Evolutionary conservation across 2,797 vertebrate genomes (phyloP).

Genomic region (Catamblyrhynchus diadema): DNA sequence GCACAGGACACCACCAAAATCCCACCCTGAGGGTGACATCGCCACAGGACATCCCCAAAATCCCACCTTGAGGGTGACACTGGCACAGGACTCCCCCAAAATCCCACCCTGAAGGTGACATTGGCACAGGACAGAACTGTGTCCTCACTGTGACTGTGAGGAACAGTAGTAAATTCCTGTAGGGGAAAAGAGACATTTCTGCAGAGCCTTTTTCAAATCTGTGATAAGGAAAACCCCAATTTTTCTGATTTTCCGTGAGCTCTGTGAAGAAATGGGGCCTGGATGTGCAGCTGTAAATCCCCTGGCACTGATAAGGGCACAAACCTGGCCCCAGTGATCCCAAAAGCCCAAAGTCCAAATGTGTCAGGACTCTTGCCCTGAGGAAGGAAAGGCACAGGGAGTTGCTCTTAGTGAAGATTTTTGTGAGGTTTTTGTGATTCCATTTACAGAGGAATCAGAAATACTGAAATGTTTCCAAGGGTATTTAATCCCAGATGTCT

Average conservation of each 20-base stretch:
- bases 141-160: not conserved
- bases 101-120: no score
- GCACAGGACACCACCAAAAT: not conserved
- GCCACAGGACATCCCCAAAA: not conserved
- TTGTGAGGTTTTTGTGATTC: not conserved
- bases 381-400: not conserved
- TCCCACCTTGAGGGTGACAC: no score
- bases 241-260: rapidly evolving
- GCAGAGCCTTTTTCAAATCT: not conserved
- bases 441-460: not conserved
- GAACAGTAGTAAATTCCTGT: rapidly evolving
- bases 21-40: not conserved
- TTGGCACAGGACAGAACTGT: rapidly evolving
- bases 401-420: rapidly evolving
- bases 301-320: not conserved
- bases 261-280: not conserved
- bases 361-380: not conserved
- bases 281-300: not conserved
- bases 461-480: rapidly evolving
- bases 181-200: not conserved
- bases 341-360: not conserved
- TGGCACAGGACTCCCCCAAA: not conserved
- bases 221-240: rapidly evolving
- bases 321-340: not conserved
- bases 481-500: not conserved